Conservation (phyloP, 2,113 vertebrate genomes). For the Takifugu flavidus region DNA sequence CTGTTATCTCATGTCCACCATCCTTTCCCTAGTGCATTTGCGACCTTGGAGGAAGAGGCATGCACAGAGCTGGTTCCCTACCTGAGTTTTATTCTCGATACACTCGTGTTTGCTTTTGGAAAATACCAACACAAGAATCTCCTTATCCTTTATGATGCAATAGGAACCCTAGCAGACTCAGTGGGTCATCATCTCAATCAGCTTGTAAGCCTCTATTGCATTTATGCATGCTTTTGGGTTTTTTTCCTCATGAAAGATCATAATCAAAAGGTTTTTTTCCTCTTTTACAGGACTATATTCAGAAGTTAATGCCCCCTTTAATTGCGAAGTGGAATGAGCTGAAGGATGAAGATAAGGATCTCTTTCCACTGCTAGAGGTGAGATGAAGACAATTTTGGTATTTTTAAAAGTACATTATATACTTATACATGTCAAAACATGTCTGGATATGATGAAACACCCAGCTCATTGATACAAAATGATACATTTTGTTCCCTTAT, state of each 20-base stretch:
- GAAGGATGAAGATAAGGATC: constrained; percentile 92
- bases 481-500: constrained; percentile 63
- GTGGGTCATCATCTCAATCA: constrained; percentile 96
- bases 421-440: neutral
- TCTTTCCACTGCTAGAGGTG: constrained; percentile 86
- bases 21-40: constrained; percentile 81
- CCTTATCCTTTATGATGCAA: constrained; percentile 94
- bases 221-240: neutral
- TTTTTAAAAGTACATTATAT: neutral
- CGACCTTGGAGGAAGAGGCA: constrained; percentile 93
- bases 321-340: constrained; percentile 94
- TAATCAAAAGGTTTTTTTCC: neutral
- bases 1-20: neutral
- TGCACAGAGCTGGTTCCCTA: constrained; percentile 95
- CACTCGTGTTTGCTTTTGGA: constrained; percentile 91
- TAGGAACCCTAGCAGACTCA: constrained; percentile 91
- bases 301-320: constrained; percentile 91
- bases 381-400: neutral
- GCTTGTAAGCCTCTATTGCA: constrained; percentile 70
- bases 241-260: neutral
- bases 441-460: constrained; percentile 68
- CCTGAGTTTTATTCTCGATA: constrained; percentile 94
- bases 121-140: constrained; percentile 98
- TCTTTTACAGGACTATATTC: constrained; percentile 83
- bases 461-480: constrained; percentile 67